Conservation (phyloP, 2,113 vertebrate genomes). For the Canis aureus region DNA sequence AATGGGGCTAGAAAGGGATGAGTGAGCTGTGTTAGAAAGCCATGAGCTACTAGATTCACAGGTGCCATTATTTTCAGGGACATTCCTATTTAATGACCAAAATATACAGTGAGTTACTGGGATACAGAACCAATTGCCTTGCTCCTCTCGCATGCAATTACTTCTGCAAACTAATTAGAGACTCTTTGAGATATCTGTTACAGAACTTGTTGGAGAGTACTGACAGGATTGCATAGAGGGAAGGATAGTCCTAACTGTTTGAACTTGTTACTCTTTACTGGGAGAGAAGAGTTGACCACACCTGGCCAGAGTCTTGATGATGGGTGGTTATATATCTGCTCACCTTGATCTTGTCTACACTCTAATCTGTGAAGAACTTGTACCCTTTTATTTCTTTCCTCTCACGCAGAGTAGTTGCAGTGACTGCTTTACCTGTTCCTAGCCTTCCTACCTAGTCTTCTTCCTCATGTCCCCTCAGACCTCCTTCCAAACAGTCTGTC, state of each 20-base stretch:
- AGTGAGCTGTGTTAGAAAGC: background rate
- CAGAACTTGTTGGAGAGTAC: background rate
- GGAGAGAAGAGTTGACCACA: background rate
- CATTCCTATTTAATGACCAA: background rate
- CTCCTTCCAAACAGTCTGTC: background rate
- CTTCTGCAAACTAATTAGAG: background rate
- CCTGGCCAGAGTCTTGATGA: background rate
- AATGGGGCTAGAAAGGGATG: background rate
- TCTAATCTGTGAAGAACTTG: background rate
- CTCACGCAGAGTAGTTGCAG: background rate
- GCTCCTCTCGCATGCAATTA: background rate
- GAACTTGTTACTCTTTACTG: background rate
- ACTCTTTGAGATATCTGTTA: background rate
- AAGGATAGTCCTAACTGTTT: background rate
- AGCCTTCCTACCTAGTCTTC: background rate
- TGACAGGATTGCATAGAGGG: background rate
- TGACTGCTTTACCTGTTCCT: background rate
- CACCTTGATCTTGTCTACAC: background rate
- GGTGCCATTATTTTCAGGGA: background rate
- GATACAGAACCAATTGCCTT: background rate
- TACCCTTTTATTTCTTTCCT: background rate
- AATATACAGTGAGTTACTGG: background rate
- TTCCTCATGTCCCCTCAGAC: background rate
- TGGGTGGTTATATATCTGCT: background rate
- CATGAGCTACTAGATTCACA: background rate